Evolutionary conservation across 2,113 vertebrate genomes (phyloP).

Genomic region (Proterorhinus semilunaris): DNA sequence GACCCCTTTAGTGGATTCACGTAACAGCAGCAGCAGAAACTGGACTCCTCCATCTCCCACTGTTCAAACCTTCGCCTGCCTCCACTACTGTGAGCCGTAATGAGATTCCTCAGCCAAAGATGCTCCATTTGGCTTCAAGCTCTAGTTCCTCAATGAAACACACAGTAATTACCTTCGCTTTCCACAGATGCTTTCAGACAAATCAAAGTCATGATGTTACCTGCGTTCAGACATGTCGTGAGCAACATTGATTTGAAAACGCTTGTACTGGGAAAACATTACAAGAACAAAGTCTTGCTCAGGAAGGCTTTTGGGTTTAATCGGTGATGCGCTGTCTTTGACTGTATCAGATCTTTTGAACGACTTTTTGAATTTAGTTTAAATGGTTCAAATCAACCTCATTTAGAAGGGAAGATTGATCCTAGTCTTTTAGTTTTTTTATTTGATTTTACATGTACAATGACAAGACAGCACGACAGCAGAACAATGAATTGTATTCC

Average conservation of each 20-base stretch:
- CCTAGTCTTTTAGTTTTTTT: too few relatives aligned
- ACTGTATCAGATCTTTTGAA: too few relatives aligned
- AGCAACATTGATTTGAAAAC: background rate
- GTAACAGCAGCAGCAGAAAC: constrained; percentile 13
- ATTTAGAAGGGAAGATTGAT: too few relatives aligned
- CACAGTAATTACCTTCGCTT: constrained; percentile 16
- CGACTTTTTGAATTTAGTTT: too few relatives aligned
- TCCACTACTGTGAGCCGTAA: constrained; percentile 9
- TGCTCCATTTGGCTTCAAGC: constrained; percentile 13
- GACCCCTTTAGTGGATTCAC: constrained; percentile 42
- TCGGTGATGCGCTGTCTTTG: too few relatives aligned
- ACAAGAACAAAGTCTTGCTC: constrained; percentile 9
- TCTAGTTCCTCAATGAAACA: constrained; percentile 14
- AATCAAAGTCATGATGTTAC: constrained; percentile 9
- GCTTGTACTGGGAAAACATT: background rate
- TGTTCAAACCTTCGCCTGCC: constrained; percentile 22
- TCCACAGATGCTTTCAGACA: constrained; percentile 6
- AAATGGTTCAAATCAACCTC: too few relatives aligned
- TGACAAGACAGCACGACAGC: too few relatives aligned
- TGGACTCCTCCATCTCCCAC: constrained; percentile 27
- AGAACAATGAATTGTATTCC: too few relatives aligned
- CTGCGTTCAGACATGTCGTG: background rate
- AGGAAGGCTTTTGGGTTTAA: background rate
- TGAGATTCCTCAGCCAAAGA: constrained; percentile 34
- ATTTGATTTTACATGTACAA: too few relatives aligned